Conservation (phyloP, 2,797 vertebrate species). For the Melanotaenia pygmaea region DNA sequence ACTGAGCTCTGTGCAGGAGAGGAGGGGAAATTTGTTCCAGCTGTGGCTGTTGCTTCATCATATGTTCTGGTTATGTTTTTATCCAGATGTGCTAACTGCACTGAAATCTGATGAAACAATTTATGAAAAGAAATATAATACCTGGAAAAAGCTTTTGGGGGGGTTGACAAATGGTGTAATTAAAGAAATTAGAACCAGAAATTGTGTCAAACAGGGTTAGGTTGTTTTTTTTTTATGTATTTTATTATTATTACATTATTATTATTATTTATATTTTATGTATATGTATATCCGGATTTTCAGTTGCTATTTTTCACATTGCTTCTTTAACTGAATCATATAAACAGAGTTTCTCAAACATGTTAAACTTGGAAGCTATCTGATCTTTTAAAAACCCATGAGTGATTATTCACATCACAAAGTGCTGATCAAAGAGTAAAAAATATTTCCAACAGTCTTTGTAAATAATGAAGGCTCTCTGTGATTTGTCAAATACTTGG, state of each 20-base stretch:
- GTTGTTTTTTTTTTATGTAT: conserved; percentile 2
- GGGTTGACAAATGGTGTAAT: background rate
- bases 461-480: background rate
- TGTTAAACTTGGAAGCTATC: background rate
- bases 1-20: conserved; percentile 16
- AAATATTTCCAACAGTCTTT: background rate
- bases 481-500: background rate
- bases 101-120: conserved; percentile 10
- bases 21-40: conserved; percentile 32
- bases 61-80: conserved; percentile 23
- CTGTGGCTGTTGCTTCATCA: conserved; percentile 42
- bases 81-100: conserved; percentile 17
- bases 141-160: background rate
- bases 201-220: background rate
- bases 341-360: conserved; percentile 22
- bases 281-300: background rate
- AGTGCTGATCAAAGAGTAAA: background rate
- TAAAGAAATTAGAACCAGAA: background rate
- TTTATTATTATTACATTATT: background rate
- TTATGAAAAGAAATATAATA: conserved; percentile 1
- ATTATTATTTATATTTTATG: background rate
- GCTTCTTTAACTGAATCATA: background rate
- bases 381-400: conserved; percentile 6
- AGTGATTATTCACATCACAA: background rate
- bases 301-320: background rate